phyloP scores from a whole-genome alignment of 2,888 invertebrate species.

The Sisyra terminalis region DNA sequence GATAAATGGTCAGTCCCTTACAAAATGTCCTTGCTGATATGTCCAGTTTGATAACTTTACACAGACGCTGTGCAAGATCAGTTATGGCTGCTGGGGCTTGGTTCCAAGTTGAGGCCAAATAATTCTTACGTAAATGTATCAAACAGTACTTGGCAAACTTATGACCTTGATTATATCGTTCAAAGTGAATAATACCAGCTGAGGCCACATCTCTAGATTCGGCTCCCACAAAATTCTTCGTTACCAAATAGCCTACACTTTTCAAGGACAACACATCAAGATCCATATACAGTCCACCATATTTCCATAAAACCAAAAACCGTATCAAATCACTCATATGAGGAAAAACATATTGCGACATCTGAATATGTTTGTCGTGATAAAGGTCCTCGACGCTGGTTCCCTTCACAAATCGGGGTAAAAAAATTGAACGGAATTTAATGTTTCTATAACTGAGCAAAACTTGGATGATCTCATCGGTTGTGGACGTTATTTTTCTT shows the following conservation, averaged over 20 bases:
- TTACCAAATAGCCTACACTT: conserved; percentile 35
- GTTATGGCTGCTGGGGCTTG: too few relatives aligned
- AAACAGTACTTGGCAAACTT: conserved; percentile 38
- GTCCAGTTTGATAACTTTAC: too few relatives aligned
- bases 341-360: conserved; percentile 35
- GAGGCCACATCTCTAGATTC: conserved; percentile 41
- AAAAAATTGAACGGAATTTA: conserved; percentile 30
- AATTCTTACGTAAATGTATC: conserved; percentile 33
- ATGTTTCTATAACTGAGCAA: conserved; percentile 32
- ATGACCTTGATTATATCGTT: conserved; percentile 33
- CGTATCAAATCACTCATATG: conserved; percentile 49
- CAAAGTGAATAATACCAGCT: conserved; percentile 49
- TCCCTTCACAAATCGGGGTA: conserved; percentile 31
- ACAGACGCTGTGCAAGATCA: too few relatives aligned
- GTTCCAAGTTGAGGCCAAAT: conserved; percentile 38
- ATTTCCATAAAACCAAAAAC: conserved; percentile 52
- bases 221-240: conserved; percentile 41
- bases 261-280: conserved; percentile 54
- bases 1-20: too few relatives aligned
- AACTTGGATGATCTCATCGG: conserved; percentile 22
- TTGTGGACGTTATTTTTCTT: conserved; percentile 15
- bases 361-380: conserved; percentile 27
- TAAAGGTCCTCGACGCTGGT: conserved; percentile 42
- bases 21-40: too few relatives aligned
- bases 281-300: conserved; percentile 62